Evolutionary conservation across 2,113 vertebrate species (phyloP), one percentile per base, ranked within the genome.

Genomic region (Aleadryas rufinucha): DNA sequence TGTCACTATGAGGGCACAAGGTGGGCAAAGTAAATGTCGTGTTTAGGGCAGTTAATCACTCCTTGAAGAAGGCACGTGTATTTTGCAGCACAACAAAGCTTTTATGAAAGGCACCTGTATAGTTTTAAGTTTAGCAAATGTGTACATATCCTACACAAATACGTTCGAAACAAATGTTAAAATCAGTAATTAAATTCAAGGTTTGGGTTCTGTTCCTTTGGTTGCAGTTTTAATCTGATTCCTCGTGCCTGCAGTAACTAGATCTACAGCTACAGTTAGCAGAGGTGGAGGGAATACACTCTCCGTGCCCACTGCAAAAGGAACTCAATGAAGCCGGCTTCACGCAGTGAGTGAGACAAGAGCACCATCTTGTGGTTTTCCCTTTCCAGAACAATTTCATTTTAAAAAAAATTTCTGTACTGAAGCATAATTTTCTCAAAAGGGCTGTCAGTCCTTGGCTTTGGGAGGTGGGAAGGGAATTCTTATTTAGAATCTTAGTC

Each of bases 291-390:
- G 19, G 64, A 88, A 59, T 5, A 42, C 0, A 6, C 20, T 19
- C 37, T 41, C 11, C 6, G 0, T 1, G 11, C 54, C 14, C 2
- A 0, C 9, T 45, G 50, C 13, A 47, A 77, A 44, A n/a, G 8
- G 41, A 71, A 5, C 3, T 8, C 35, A 26, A 8, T 7, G 9
- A 77, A 44, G 6, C 22, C 0, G 0, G n/a, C n/a, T 86, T 89
- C 75, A 37, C 2, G 8, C 12, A 16, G 35, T 91, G 95, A 17
- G 42, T 87, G 93, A 92, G 75, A 45, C 72, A 97, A 97, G 87
- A 96, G 97, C 97, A 85, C 98, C 98, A 98, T 88, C 98, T 97
- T 44, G 97, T 98, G 98, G 97, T 15, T 7, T 82, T 68, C 10
- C 24, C 21, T n/a, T 75, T 70, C 16, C 49, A 91, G 27, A 87